phyloP scores from a whole-genome alignment of 1,140 invertebrate genomes.

The Zaprionus davidi region DNA sequence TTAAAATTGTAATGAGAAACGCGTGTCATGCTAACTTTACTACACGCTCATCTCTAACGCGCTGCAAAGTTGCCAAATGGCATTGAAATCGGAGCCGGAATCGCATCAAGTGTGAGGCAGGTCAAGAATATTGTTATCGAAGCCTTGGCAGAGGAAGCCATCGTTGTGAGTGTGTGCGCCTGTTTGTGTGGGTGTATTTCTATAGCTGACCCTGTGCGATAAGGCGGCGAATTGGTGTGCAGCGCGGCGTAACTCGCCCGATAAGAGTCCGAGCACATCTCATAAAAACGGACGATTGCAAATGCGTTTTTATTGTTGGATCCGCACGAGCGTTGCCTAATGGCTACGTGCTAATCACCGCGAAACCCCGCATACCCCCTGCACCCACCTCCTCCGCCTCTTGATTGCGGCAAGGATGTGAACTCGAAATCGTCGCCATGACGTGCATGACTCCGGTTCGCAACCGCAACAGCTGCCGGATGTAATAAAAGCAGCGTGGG shows the following conservation, averaged over 20 bases:
- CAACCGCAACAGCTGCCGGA: conserved; percentile 46
- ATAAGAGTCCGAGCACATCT: conserved; percentile 18
- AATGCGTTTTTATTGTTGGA: conserved; percentile 34
- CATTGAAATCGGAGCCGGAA: conserved; percentile 22
- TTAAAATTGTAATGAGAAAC: neutral
- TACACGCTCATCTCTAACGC: neutral
- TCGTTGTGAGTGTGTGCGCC: neutral
- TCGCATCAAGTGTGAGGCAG: conserved; percentile 25
- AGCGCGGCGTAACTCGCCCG: neutral
- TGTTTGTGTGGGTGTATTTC: neutral
- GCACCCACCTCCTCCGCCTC: neutral
- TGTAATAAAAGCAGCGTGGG: conserved; percentile 42
- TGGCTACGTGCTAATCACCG: conserved; percentile 41
- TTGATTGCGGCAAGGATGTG: conserved; percentile 12
- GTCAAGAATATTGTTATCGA: conserved; percentile 24
- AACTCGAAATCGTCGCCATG: conserved; percentile 22
- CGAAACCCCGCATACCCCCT: neutral
- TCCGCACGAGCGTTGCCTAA: conserved; percentile 14
- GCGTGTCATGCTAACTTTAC: neutral
- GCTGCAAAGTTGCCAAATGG: neutral
- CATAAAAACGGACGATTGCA: conserved; percentile 25
- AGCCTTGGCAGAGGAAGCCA: neutral
- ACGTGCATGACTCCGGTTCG: conserved; percentile 22
- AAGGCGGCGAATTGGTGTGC: neutral
- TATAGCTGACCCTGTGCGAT: neutral